Evolutionary conservation across 1,140 invertebrate species (phyloP), one percentile per base, ranked within the genome.

Genomic region (Trigoniulus corallinus): DNA sequence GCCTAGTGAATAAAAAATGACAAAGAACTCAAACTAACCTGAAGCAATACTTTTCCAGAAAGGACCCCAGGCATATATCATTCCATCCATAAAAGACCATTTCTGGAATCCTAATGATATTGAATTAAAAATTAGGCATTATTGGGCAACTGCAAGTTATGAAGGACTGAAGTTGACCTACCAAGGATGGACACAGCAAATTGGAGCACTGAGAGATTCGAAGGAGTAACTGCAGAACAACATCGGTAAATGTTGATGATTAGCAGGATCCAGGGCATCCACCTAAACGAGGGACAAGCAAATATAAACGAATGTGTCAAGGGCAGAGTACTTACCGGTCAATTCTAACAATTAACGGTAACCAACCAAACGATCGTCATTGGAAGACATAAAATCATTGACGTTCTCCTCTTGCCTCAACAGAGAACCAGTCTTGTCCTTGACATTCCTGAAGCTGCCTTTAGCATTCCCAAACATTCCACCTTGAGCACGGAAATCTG

Each of bases 21-120:
- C n/a, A 34, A 34, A 34, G 15, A 34, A 7, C 29, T 7, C 29
- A 34, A 44, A 20, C 77, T 15, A 74, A 71, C 53, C 81, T 77
- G 61, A 93, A 87, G 66, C 92, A 97, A 62, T 93, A 95, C 45
- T 82, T 74, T 64, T 94, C 86, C 1, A 98, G 69, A 66, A 98
- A 98, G 53, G 80, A 81, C 39, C 93, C 95, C 2, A 98, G 65
- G 2, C 92, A 83, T 53, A 97, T 94, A 64, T 98, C 95, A 60
- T 93, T 88, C 18, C 77, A 72, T 0, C 88, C 88, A 66, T 98
- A 97, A 64, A 94, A 85, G 55, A 93, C 84, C 87, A 98, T 98
- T 45, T 80, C 80, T 0, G 92, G 79, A 20, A 91, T 76, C 79
- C 82, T 82, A 59, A 37, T 64, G 59, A 46, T 58, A 52, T 15